Percentiles rank a stretch among this genome's conserved stretches.
Conservation (phyloP, 2,888 invertebrate species). For the Orthonevra nobilis region DNA sequence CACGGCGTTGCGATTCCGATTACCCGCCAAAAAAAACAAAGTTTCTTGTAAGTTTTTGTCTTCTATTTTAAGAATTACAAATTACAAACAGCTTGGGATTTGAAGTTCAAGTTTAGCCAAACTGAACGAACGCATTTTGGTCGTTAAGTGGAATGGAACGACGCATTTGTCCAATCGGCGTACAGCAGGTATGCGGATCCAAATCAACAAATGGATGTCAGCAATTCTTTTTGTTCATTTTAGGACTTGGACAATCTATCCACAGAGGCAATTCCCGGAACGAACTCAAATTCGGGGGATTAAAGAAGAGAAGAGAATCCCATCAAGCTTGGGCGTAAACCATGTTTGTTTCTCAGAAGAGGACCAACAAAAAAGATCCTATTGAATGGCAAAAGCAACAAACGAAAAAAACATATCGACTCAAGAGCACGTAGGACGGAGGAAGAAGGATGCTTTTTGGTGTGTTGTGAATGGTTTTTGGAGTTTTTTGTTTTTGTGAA, state of each 20-base stretch:
- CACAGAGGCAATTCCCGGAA: conserved; percentile 50
- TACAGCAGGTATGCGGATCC: conserved; percentile 31
- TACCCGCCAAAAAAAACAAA: conserved; percentile 19
- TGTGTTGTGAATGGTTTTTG: conserved; percentile 47
- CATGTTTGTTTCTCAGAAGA: conserved; percentile 54
- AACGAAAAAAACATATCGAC: conserved; percentile 25
- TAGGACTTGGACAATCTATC: not conserved
- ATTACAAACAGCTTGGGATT: not conserved
- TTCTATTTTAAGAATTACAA: conserved; percentile 31
- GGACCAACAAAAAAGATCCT: conserved; percentile 28
- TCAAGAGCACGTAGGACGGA: conserved; percentile 2
- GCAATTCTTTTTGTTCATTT: not conserved
- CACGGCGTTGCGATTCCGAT: conserved; percentile 32
- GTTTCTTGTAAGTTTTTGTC: conserved; percentile 30
- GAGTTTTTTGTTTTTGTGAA: conserved; percentile 17
- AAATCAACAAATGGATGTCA: conserved; percentile 48
- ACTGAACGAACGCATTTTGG: conserved; percentile 22
- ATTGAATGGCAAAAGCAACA: not conserved
- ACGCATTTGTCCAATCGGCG: not conserved
- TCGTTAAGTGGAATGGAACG: not conserved
- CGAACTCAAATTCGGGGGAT: conserved; percentile 40
- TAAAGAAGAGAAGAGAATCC: conserved; percentile 48
- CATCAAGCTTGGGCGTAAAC: conserved; percentile 29
- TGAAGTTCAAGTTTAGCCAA: conserved; percentile 1
- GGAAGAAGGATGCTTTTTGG: conserved; percentile 39